Evolutionary conservation across 2,888 invertebrate species (phyloP), one percentile per base, ranked within the genome.

Genomic region (Apamea anceps): DNA sequence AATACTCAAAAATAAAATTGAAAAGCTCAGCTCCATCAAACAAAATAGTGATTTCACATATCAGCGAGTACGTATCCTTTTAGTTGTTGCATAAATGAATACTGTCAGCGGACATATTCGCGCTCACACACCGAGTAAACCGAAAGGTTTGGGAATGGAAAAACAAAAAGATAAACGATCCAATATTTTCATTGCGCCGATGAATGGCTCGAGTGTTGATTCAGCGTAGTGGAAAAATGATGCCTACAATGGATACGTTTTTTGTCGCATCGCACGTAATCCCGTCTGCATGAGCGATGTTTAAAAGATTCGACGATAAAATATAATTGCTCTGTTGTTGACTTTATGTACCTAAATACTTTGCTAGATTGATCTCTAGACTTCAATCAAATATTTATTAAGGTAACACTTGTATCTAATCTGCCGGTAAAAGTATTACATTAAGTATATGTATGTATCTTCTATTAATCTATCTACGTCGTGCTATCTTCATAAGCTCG

Each of bases 151-250:
- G 91, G 88, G 82, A 90, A 91, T 90, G 91, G 92, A 91, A 93
- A 93, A 94, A 93, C 93, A 93, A 94, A 88, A 95, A 95, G 94
- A 96, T 95, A 95, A 95, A 95, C 93, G 93, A 91, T 91, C 88
- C 94, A 95, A 96, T 96, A 96, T 96, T 95, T 95, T 94, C 95
- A 95, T 95, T 95, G 95, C 94, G 91, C 90, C 94, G 94, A 92
- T 95, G 95, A 95, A 94, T 94, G 95, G 92, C 89, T 89, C 91
- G 90, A 88, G 91, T 95, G 95, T 96, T 95, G 94, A 94, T 92
- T 94, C 95, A 94, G 87, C 93, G 93, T 92, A 91, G 91, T 92
- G 96, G 95, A 95, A 96, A 95, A 95, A 94, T 93, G 92, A 91
- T 90, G 87, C 87, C 90, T 91, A 85, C 81, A 67, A 32, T 72